Evolutionary conservation across 2,888 invertebrate genomes (phyloP).

Genomic region (Clanis bilineata): DNA sequence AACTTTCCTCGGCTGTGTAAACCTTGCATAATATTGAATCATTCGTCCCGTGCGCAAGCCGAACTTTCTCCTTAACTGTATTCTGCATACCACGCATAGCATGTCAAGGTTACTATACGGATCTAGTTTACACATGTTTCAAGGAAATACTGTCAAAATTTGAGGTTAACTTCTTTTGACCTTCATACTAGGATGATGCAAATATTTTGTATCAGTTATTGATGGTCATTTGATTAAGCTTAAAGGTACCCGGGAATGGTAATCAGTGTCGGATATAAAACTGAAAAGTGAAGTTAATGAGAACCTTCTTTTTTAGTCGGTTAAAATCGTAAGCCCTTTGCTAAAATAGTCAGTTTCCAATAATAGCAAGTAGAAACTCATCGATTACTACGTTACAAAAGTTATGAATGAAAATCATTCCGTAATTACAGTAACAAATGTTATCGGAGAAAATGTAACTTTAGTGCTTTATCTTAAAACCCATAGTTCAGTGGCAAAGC

Average conservation of each 20-base stretch:
- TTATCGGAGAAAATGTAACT: not conserved
- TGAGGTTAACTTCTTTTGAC: slow-evolving; percentile 9
- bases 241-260: too few species aligned
- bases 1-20: not conserved
- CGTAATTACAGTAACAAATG: not conserved
- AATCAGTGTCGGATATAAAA: too few species aligned
- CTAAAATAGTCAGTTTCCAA: too few species aligned
- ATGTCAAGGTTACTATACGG: not conserved
- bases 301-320: too few species aligned
- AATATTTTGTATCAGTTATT: not conserved
- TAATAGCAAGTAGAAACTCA: too few species aligned
- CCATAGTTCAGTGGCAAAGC: not conserved
- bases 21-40: slow-evolving; percentile 1
- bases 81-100: not conserved
- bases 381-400: not conserved
- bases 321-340: too few species aligned
- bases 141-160: not conserved
- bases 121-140: not conserved
- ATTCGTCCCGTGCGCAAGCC: not conserved
- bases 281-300: too few species aligned
- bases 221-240: too few species aligned
- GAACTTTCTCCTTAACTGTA: not conserved
- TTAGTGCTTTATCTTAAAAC: not conserved
- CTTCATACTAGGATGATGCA: not conserved
- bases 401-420: not conserved